Conservation (phyloP, 1,140 invertebrate species). For the Papilio aristodemus region DNA sequence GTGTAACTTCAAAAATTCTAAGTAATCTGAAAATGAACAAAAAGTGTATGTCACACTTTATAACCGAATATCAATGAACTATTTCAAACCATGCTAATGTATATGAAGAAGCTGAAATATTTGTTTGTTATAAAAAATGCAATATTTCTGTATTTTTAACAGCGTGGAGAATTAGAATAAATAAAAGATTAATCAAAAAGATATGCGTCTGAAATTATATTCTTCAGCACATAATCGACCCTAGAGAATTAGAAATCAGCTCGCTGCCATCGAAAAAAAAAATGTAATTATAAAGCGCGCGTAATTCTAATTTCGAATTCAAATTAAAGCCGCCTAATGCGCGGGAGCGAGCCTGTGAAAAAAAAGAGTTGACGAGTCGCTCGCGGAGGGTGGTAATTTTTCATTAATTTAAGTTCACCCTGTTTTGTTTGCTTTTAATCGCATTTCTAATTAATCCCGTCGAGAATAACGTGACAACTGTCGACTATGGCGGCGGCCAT, state of each 20-base stretch:
- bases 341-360: constrained; percentile 78
- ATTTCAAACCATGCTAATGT: too few relatives aligned
- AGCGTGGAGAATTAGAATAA: not conserved
- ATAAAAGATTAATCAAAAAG: constrained; percentile 11
- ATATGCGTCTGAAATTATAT: not conserved
- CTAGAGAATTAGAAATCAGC: constrained; percentile 68
- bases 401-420: constrained; percentile 81
- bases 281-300: constrained; percentile 80
- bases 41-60: too few relatives aligned
- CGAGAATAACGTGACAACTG: constrained; percentile 81
- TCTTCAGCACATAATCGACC: constrained; percentile 55
- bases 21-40: not conserved
- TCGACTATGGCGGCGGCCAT: constrained; percentile 77
- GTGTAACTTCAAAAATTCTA: not conserved
- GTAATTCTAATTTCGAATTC: constrained; percentile 81
- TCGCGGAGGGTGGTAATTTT: constrained; percentile 80
- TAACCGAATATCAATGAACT: too few relatives aligned
- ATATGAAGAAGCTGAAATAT: too few relatives aligned
- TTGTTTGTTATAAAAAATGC: not conserved
- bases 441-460: constrained; percentile 81
- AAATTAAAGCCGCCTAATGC: constrained; percentile 81
- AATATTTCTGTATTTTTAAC: not conserved
- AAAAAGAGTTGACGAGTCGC: constrained; percentile 79
- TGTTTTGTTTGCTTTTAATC: constrained; percentile 81
- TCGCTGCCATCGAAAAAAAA: constrained; percentile 66